These are phyloP conservation scores for Sylvilagus bachmani DNA, from an alignment of 2,113 vertebrate genomes.

Conservation along the genomic window DNA sequence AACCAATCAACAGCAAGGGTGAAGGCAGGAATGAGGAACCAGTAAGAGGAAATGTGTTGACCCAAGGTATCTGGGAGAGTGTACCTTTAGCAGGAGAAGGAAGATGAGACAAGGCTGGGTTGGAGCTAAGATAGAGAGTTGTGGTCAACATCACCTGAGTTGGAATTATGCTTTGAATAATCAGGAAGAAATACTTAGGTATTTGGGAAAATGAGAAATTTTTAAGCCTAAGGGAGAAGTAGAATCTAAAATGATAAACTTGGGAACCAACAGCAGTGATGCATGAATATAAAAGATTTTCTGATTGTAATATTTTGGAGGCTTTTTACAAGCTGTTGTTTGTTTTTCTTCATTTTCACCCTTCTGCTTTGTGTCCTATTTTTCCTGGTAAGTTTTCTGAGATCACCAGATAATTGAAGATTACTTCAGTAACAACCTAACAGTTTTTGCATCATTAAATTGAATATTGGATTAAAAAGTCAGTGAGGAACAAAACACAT, in stretches of 20 bases:
- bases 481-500: neutral
- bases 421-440: neutral
- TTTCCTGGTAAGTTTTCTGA: neutral
- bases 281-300: neutral
- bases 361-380: neutral
- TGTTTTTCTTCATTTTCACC: neutral
- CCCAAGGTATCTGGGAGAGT: neutral
- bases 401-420: neutral
- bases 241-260: neutral
- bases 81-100: neutral
- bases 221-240: neutral
- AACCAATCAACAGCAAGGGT: neutral
- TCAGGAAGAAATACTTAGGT: neutral
- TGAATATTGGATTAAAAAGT: constrained; percentile 1
- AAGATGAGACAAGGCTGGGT: neutral
- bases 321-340: neutral
- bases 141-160: neutral
- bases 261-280: neutral
- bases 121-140: neutral
- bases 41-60: neutral
- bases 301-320: neutral
- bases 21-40: neutral
- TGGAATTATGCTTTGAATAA: neutral
- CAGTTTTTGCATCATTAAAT: neutral
- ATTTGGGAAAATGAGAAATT: neutral